Conservation (phyloP, 2,797 vertebrate species). For the Acanthiza pusilla region DNA sequence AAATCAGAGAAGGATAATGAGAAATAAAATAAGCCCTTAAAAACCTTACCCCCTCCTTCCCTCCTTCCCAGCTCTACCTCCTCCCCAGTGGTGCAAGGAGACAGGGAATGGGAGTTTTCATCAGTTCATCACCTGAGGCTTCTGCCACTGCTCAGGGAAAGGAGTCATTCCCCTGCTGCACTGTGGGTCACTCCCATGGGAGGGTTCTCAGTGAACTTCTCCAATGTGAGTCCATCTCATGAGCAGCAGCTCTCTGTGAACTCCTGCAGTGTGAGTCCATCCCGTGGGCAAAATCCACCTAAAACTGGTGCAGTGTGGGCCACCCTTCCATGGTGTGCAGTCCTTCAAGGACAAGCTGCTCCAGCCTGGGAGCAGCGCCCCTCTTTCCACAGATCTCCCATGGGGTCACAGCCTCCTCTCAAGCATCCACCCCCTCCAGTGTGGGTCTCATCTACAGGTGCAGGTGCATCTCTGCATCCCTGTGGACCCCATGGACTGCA, state of each 20-base stretch:
- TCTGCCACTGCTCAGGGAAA: background rate
- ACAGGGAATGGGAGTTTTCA: background rate
- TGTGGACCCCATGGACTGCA: fast-evolving
- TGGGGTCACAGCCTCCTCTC: background rate
- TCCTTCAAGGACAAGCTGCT: background rate
- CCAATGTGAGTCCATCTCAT: fast-evolving
- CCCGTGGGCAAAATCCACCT: background rate
- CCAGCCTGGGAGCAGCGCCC: background rate
- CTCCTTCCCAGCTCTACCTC: background rate
- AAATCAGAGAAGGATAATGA: background rate
- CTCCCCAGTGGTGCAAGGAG: background rate
- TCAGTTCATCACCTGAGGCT: background rate
- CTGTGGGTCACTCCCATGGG: fast-evolving
- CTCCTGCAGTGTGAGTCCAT: background rate
- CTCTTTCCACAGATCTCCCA: background rate
- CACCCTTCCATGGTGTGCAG: background rate
- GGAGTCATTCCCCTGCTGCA: background rate
- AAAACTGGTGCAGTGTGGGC: background rate
- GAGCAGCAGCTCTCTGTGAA: background rate
- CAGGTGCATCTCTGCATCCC: background rate
- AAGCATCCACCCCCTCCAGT: background rate
- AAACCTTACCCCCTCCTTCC: background rate
- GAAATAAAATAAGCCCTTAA: background rate
- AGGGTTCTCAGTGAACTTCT: background rate
- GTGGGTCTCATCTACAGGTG: background rate